These are phyloP conservation scores for Acromyrmex echinatior DNA, from an alignment of 1,140 invertebrate species.

Conservation along the genomic window DNA sequence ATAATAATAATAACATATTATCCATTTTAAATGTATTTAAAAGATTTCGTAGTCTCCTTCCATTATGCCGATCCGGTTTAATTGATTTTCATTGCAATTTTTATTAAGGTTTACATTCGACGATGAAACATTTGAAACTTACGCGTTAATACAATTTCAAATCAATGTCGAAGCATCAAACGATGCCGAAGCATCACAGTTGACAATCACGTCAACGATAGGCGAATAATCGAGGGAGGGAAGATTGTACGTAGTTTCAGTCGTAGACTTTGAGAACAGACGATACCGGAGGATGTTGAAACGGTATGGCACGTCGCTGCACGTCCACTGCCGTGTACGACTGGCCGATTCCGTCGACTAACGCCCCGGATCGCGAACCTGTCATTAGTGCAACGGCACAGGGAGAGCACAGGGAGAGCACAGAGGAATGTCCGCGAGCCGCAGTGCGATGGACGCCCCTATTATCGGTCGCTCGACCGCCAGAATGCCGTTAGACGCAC, in stretches of 20 bases:
- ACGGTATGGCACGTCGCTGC: constrained; percentile 10
- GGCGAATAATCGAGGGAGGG: background rate
- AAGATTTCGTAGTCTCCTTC: background rate
- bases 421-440: constrained; percentile 45
- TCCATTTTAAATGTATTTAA: background rate
- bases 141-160: background rate
- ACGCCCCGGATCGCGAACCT: constrained; percentile 70
- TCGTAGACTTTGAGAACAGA: background rate
- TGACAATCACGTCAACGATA: background rate
- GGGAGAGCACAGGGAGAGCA: background rate
- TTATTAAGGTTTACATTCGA: background rate
- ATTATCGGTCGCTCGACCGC: constrained; percentile 80
- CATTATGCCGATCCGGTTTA: background rate
- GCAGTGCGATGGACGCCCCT: constrained; percentile 69
- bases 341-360: constrained; percentile 65
- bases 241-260: background rate
- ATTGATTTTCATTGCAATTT: background rate
- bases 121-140: no score
- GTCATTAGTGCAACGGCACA: constrained; percentile 78
- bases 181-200: no score
- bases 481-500: constrained; percentile 82
- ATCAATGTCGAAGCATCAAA: background rate
- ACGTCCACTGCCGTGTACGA: constrained; percentile 1
- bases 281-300: constrained; percentile 23
- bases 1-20: background rate